Base-by-base conservation (phyloP, 2,113 vertebrate species). In the western clawed frog (Xenopus tropicalis) region DNA sequence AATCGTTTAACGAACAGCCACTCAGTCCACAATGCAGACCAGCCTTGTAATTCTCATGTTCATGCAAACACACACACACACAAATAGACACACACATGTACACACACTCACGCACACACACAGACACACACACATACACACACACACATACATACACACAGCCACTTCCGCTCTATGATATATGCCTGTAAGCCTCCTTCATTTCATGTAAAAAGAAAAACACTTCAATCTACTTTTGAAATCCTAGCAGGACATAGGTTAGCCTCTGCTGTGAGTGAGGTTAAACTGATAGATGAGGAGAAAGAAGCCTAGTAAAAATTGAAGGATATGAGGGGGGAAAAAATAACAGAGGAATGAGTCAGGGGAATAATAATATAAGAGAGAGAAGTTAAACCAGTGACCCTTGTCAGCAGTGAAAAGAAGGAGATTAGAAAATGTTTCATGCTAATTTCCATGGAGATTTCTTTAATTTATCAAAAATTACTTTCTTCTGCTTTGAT, bases 401-500 rank as follows among this genome's bases (percentile, higher is more conserved):
- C 95, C 95, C 94, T 93, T 93, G 93, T 95, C 93, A 84, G 88
- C 90, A 86, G 91, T 93, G 93, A 95, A 95, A 93, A 93, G 94
- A 90, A 84, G 89, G 91, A 95, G 94, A 97, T 98, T 95, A 98
- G 93, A 95, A 95, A 95, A 94, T 93, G 95, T 93, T 95, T 94
- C 94, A 94, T 96, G 94, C 94, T 98, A 93, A 98, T 98, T 98
- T 98, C 96, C 96, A 97, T 98, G 94, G 95, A 97, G 96, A 98
- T 96, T 97, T 96, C 95, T 94, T 91, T 97, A 94, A 97, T 97
- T 96, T 96, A 90, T 93, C 85, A 85, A 94, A 94, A 95, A 96
- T 94, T 92, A 93, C 91, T 92, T 90, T 90, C 90, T 87, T 92
- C 88, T 86, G 85, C 91, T 95, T 94, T 95, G 94, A 96, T 95